phyloP scores from a whole-genome alignment of 1,140 invertebrate species.

The Coenobita brevimanus region DNA sequence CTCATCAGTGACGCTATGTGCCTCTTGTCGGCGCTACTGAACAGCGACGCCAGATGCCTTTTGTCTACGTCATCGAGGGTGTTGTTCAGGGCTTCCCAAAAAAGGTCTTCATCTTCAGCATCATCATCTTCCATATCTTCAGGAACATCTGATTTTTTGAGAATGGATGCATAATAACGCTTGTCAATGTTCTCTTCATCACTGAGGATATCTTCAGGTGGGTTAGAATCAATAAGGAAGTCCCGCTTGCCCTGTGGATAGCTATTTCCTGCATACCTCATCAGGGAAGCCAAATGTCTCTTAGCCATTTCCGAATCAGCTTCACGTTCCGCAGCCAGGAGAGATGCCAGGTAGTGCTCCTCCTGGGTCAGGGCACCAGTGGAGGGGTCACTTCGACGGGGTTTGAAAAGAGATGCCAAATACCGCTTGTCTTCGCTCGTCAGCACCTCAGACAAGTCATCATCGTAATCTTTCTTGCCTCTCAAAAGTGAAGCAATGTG shows the following conservation, averaged over 20 bases:
- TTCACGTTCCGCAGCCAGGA: not conserved
- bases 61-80: not conserved
- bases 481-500: conserved; percentile 7
- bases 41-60: not conserved
- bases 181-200: conserved; percentile 41
- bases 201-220: not conserved
- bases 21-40: not conserved
- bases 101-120: not conserved
- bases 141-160: conserved; percentile 7
- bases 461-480: too few species aligned
- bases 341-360: conserved; percentile 17
- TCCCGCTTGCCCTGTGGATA: not conserved
- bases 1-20: not conserved
- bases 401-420: conserved; percentile 23
- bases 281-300: not conserved
- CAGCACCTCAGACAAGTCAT: not conserved
- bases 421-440: not conserved
- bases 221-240: not conserved
- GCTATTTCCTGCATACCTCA: not conserved
- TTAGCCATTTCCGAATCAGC: not conserved
- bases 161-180: conserved; percentile 13
- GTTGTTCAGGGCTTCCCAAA: not conserved
- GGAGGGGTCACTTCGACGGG: conserved; percentile 11
- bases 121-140: not conserved
- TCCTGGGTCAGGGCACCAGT: not conserved